phyloP scores from a whole-genome alignment of 2,113 vertebrate genomes.

The Hylia prasina region DNA sequence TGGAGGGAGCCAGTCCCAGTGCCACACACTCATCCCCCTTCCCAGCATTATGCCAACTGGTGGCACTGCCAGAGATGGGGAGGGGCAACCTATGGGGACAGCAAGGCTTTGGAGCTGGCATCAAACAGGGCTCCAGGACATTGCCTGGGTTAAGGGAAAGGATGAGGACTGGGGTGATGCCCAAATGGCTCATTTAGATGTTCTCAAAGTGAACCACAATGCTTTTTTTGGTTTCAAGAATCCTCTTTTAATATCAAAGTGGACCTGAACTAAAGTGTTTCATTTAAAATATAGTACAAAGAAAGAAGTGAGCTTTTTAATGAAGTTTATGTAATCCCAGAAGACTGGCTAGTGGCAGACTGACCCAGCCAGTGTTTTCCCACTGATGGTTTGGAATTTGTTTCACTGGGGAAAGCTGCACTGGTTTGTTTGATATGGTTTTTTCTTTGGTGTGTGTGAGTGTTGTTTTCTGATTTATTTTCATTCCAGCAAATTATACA shows the following conservation, averaged over 20 bases:
- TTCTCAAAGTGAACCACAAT: neutral
- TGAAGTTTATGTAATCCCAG: neutral
- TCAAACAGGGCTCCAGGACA: neutral
- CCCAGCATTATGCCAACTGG: rapidly evolving
- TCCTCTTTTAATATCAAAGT: neutral
- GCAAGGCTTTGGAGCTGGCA: neutral
- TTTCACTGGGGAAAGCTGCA: neutral
- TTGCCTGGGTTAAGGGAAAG: neutral
- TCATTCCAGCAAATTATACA: neutral
- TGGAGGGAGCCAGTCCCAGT: neutral
- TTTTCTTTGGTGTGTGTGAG: neutral
- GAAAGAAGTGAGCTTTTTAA: neutral
- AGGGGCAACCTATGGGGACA: neutral
- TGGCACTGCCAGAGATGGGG: rapidly evolving
- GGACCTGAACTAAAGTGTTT: neutral
- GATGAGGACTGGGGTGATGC: rapidly evolving
- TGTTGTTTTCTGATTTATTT: neutral
- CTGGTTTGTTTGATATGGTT: neutral
- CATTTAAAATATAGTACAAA: neutral
- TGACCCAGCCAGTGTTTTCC: slow-evolving; percentile 38
- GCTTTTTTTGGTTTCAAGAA: neutral
- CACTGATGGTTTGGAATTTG: neutral
- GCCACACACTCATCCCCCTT: neutral
- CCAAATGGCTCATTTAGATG: neutral
- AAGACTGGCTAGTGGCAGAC: neutral